Conservation (phyloP, 2,888 invertebrate genomes). For the Antheraea yamamai region DNA sequence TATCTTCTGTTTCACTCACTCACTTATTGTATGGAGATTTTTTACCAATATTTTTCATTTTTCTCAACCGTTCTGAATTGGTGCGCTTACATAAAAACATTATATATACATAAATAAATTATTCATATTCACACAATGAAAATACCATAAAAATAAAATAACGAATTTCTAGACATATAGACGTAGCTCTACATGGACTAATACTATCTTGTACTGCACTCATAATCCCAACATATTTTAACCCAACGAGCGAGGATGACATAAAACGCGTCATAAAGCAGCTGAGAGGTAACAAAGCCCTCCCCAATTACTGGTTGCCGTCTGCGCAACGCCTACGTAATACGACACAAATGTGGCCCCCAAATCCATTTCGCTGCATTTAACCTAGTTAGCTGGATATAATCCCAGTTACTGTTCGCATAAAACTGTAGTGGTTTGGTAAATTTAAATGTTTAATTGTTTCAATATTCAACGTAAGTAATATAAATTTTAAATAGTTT, state of each 20-base stretch:
- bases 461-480: too few relatives aligned
- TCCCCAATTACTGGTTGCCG: slow-evolving; percentile 32
- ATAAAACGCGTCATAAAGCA: slow-evolving; percentile 48
- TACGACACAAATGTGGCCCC: slow-evolving; percentile 26
- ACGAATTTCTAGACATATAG: background rate
- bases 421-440: background rate
- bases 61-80: too few relatives aligned
- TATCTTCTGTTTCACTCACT: too few relatives aligned
- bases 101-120: background rate
- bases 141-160: background rate
- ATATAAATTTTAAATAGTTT: too few relatives aligned
- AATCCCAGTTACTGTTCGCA: slow-evolving; percentile 5
- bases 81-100: background rate
- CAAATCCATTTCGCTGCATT: slow-evolving; percentile 25
- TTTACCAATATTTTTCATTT: too few relatives aligned
- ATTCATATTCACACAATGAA: background rate
- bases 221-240: slow-evolving; percentile 21
- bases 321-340: slow-evolving; percentile 27
- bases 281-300: slow-evolving; percentile 36
- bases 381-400: slow-evolving; percentile 13
- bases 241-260: slow-evolving; percentile 35
- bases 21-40: too few relatives aligned
- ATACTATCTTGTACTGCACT: background rate
- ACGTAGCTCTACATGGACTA: background rate
- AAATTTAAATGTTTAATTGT: slow-evolving; percentile 6